Evolutionary conservation across 2,797 vertebrate species (phyloP).

Genomic region (Myiothlypis coronata): DNA sequence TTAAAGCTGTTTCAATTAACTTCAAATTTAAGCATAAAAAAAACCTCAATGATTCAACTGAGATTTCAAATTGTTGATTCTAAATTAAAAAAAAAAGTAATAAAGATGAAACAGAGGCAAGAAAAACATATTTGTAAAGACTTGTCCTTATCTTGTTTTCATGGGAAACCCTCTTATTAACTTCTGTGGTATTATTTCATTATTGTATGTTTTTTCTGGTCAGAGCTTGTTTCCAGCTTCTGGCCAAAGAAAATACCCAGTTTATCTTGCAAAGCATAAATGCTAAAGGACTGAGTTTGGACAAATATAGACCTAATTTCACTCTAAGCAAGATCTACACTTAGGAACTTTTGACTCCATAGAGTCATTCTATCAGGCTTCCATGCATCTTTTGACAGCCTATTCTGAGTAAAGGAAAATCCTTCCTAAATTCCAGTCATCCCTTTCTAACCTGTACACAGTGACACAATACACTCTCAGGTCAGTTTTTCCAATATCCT

Average conservation of each 20-base stretch:
- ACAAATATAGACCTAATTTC: background rate
- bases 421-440: background rate
- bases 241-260: background rate
- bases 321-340: background rate
- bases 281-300: background rate
- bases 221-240: background rate
- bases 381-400: background rate
- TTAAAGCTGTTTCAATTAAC: background rate
- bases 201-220: background rate
- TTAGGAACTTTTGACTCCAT: background rate
- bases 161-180: background rate
- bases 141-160: background rate
- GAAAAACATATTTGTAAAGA: background rate
- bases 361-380: background rate
- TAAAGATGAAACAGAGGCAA: background rate
- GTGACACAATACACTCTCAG: background rate
- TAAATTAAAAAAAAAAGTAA: background rate
- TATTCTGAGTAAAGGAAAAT: background rate
- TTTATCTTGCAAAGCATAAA: background rate
- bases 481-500: background rate
- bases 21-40: background rate
- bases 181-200: background rate
- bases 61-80: background rate
- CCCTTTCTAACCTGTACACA: background rate
- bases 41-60: background rate